phyloP scores from a whole-genome alignment of 2,888 invertebrate genomes.

The Eupeodes luniger region DNA sequence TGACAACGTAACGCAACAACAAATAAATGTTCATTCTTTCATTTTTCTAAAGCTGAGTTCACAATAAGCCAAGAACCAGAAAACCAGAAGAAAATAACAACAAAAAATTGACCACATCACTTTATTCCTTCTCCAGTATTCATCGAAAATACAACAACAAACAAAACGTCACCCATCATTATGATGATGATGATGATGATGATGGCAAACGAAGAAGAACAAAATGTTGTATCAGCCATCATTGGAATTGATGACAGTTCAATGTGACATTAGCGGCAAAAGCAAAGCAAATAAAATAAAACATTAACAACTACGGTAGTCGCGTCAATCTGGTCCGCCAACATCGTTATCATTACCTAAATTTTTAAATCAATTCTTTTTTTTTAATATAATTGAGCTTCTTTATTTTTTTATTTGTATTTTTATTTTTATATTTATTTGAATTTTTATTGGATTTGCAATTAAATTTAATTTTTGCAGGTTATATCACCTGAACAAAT shows the following conservation, averaged over 20 bases:
- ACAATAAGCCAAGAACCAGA: conserved; percentile 11
- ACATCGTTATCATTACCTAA: conserved; percentile 39
- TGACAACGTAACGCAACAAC: conserved; percentile 6
- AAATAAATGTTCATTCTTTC: conserved; percentile 41
- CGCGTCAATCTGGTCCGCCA: conserved; percentile 38
- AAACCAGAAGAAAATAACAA: conserved; percentile 7
- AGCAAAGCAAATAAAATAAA: conserved; percentile 41
- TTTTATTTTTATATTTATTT: conserved; percentile 40
- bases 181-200: conserved; percentile 32
- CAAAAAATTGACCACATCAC: conserved; percentile 23
- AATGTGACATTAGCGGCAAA: conserved; percentile 27
- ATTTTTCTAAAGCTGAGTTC: conserved; percentile 13
- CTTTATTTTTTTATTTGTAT: conserved; percentile 53
- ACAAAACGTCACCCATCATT: conserved; percentile 33
- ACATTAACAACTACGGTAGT: conserved; percentile 65
- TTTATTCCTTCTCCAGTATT: conserved; percentile 28
- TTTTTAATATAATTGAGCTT: conserved; percentile 68
- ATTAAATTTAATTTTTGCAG: conserved; percentile 68
- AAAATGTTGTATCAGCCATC: conserved; percentile 28
- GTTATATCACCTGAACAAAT: conserved; percentile 58
- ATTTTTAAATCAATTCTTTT: conserved; percentile 53
- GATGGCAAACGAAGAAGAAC: conserved; percentile 23
- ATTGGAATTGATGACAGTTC: conserved; percentile 43
- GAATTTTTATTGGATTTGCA: conserved; percentile 65
- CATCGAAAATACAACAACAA: neutral